Percentiles rank a stretch among this genome's conserved stretches.
phyloP scores from a whole-genome alignment of 2,113 vertebrate genomes.

The Hemiscyllium ocellatum region DNA sequence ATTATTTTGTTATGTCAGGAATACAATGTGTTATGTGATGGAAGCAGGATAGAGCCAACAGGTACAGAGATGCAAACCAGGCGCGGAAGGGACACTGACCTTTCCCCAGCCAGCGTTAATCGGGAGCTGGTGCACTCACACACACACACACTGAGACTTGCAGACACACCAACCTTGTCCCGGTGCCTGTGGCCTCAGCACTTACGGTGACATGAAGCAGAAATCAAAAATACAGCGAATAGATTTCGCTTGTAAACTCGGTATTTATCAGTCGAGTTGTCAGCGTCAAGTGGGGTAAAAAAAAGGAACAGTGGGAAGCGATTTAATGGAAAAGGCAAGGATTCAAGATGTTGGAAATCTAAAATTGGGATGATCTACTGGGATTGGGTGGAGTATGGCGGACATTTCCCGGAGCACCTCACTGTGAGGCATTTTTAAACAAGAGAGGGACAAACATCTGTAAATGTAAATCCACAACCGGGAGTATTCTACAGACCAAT shows the following conservation, averaged over 20 bases:
- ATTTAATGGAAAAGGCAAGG: background rate
- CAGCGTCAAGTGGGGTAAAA: background rate
- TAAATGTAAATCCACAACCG: background rate
- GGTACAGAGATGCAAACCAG: background rate
- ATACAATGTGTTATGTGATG: conserved; percentile 10
- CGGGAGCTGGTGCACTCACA: background rate
- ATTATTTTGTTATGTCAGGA: background rate
- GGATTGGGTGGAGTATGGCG: background rate
- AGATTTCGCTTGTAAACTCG: background rate
- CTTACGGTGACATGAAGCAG: background rate
- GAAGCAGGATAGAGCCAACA: background rate
- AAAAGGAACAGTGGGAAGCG: background rate
- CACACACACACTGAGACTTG: background rate
- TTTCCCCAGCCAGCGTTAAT: background rate
- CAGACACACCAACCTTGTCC: background rate
- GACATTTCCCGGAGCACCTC: background rate
- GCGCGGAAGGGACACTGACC: background rate
- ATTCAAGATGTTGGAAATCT: background rate
- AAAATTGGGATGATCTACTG: background rate
- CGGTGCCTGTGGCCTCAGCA: background rate
- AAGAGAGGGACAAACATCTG: background rate
- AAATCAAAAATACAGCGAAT: background rate
- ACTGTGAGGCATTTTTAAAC: background rate
- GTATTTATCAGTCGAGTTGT: background rate
- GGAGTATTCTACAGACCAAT: background rate